Evolutionary conservation across 2,113 vertebrate species (phyloP).

Genomic region (Paradoxurus hermaphroditus): DNA sequence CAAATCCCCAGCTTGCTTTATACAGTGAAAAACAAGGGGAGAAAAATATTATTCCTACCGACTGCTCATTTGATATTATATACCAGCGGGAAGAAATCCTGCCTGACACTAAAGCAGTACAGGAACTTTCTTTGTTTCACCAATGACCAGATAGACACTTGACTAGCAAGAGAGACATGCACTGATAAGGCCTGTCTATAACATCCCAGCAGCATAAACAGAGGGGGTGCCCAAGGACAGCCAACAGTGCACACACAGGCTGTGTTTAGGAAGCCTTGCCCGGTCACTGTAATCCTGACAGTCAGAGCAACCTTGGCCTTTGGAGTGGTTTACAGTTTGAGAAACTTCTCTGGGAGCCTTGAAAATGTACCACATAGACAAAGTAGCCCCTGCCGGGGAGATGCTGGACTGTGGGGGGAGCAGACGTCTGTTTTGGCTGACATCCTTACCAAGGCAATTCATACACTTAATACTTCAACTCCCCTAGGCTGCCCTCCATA

Average conservation of each 20-base stretch:
- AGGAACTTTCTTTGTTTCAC: neutral
- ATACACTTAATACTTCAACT: neutral
- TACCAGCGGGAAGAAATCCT: neutral
- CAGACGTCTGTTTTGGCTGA: neutral
- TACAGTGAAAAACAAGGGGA: neutral
- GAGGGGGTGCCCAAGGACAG: neutral
- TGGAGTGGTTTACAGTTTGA: neutral
- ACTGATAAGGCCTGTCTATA: neutral
- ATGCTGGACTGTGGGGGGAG: neutral
- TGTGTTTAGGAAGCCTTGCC: neutral
- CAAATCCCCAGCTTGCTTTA: neutral
- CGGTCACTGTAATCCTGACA: neutral
- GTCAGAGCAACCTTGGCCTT: conserved; percentile 17
- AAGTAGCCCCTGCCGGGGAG: neutral
- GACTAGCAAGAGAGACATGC: neutral
- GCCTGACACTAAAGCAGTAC: neutral
- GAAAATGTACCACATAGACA: neutral
- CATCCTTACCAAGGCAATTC: neutral
- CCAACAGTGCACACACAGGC: neutral
- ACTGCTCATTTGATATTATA: neutral
- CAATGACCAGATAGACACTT: neutral
- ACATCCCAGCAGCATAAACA: neutral
- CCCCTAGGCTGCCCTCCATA: neutral
- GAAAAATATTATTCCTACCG: neutral
- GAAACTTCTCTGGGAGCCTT: neutral